phyloP scores from a whole-genome alignment of 2,888 invertebrate genomes.

The Drosophila tripunctata region DNA sequence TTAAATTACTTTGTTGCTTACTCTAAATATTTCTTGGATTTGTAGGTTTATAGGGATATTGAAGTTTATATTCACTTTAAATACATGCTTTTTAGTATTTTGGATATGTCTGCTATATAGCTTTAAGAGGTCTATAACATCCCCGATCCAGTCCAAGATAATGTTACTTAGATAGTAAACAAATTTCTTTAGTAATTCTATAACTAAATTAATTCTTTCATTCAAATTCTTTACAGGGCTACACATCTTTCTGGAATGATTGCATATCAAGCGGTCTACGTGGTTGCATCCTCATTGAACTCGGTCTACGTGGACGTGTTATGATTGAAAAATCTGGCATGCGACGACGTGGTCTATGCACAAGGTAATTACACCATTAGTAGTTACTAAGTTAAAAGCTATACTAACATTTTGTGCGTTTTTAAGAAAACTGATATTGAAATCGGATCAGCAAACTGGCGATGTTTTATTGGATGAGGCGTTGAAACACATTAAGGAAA shows the following conservation, averaged over 20 bases:
- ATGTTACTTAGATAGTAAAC: no score
- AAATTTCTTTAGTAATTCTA: background rate
- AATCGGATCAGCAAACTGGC: slow-evolving; percentile 97
- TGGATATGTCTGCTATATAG: no score
- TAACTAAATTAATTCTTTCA: background rate
- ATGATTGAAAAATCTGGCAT: slow-evolving; percentile 98
- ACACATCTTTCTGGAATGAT: slow-evolving; percentile 99
- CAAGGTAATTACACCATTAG: no score
- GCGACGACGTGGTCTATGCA: slow-evolving; percentile 95
- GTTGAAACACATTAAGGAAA: slow-evolving; percentile 98
- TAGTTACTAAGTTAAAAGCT: no score
- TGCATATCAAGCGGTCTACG: slow-evolving; percentile 99
- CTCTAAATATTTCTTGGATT: no score
- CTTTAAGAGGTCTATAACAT: no score
- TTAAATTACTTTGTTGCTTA: no score
- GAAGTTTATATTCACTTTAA: no score
- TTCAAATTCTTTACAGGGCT: slow-evolving; percentile 90
- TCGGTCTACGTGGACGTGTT: slow-evolving; percentile 96
- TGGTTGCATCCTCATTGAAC: slow-evolving; percentile 98
- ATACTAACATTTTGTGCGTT: background rate
- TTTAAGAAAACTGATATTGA: slow-evolving; percentile 89
- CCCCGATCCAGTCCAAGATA: no score
- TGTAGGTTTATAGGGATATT: no score
- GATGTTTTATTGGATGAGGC: slow-evolving; percentile 98
- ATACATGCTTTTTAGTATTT: no score